Conservation (phyloP, 2,888 invertebrate species). For the Scaptomyza reducta region DNA sequence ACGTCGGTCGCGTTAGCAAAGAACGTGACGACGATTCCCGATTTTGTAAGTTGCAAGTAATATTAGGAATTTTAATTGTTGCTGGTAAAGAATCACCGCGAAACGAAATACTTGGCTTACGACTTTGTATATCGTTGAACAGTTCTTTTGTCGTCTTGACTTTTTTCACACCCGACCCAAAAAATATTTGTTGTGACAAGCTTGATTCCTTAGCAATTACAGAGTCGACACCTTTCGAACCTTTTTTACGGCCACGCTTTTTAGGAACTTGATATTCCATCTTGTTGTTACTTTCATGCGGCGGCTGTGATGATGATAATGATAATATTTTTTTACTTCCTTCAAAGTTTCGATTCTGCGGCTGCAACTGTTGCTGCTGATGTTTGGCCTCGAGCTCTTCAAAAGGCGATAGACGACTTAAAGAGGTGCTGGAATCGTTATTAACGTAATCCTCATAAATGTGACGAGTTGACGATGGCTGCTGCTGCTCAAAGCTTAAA, state of each 20-base stretch:
- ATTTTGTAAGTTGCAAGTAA: conserved; percentile 17
- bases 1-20: conserved; percentile 65
- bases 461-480: conserved; percentile 24
- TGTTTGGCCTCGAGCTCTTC: conserved; percentile 59
- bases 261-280: conserved; percentile 64
- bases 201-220: conserved; percentile 80
- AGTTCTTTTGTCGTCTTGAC: conserved; percentile 84
- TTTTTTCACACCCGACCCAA: conserved; percentile 81
- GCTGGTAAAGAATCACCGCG: conserved; percentile 57
- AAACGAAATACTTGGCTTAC: conserved; percentile 68
- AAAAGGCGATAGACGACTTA: conserved; percentile 72
- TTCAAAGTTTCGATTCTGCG: conserved; percentile 46
- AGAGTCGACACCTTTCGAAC: conserved; percentile 83
- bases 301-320: conserved; percentile 1
- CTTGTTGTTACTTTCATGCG: conserved; percentile 12
- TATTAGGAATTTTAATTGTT: conserved; percentile 53
- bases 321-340: conserved; percentile 7
- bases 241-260: conserved; percentile 84
- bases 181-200: conserved; percentile 79
- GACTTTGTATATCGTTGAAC: conserved; percentile 83
- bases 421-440: conserved; percentile 78
- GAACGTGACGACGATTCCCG: conserved; percentile 22
- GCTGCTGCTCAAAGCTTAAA: not conserved
- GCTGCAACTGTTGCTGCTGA: conserved; percentile 12
- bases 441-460: conserved; percentile 46